Percentiles rank a stretch among this genome's conserved stretches.
These are phyloP conservation scores for Tragopan temminckii DNA, from an alignment of 2,797 vertebrate species.

Conservation along the genomic window DNA sequence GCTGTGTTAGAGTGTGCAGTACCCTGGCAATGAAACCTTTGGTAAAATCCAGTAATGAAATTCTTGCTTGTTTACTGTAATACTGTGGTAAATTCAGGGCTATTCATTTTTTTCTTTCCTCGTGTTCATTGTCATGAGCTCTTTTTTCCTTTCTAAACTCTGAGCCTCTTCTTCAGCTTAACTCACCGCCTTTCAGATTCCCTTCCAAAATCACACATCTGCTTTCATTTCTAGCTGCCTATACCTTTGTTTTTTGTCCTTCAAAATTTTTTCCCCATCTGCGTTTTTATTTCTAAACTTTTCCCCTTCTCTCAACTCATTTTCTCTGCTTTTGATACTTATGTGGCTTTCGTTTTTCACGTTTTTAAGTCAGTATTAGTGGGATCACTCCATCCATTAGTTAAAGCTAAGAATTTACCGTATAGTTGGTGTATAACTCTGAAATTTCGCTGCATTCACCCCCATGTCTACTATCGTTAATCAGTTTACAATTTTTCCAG, in stretches of 20 bases:
- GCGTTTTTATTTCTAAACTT: not conserved
- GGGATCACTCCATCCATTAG: not conserved
- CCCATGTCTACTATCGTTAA: not conserved
- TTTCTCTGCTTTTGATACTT: not conserved
- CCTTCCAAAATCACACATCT: not conserved
- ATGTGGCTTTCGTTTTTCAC: not conserved
- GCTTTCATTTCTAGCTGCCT: not conserved
- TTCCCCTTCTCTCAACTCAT: not conserved
- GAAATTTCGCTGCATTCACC: not conserved
- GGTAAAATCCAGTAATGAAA: not conserved
- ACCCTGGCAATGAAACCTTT: not conserved
- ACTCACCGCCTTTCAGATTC: accelerated
- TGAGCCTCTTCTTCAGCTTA: not conserved
- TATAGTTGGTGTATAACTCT: not conserved
- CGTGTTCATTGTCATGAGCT: not conserved
- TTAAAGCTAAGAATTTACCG: not conserved
- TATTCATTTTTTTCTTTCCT: not conserved
- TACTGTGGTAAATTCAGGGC: not conserved
- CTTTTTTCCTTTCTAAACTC: not conserved
- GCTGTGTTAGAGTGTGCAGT: not conserved
- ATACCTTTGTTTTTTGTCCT: not conserved
- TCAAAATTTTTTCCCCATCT: not conserved
- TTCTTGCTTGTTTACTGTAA: not conserved
- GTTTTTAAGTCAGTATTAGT: not conserved
- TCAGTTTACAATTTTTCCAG: not conserved